Evolutionary conservation across 2,797 vertebrate genomes (phyloP).

Genomic region (Pantherophis vulpinus): DNA sequence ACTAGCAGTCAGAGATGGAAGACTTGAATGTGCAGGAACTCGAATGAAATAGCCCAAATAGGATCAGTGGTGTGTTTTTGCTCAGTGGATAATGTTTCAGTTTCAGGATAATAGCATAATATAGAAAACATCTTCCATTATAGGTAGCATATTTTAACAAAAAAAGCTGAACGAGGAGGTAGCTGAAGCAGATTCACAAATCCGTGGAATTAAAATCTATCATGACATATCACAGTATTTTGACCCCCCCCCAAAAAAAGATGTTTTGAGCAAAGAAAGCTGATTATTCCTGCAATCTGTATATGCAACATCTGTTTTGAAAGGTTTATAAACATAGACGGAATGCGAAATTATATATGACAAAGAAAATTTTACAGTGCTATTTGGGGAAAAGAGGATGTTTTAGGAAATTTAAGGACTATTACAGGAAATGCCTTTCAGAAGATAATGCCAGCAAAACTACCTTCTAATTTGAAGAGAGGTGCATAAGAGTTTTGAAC

Average conservation of each 20-base stretch:
- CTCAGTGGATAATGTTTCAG: background rate
- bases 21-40: background rate
- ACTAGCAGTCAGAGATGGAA: conserved; percentile 8
- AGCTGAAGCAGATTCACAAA: conserved; percentile 4
- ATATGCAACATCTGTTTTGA: background rate
- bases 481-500: background rate
- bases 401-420: background rate
- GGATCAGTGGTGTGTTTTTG: background rate
- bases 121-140: conserved; percentile 28
- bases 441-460: background rate
- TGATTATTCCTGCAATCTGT: background rate
- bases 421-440: background rate
- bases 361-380: conserved; percentile 7
- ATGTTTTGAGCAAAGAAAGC: background rate
- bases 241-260: background rate
- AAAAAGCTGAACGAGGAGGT: background rate
- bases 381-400: background rate
- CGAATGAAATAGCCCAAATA: conserved; percentile 22
- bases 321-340: background rate
- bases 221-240: background rate
- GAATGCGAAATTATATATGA: rapidly evolving
- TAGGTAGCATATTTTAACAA: conserved; percentile 10
- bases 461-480: background rate
- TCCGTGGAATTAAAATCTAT: conserved; percentile 12
- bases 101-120: background rate